Percentiles rank a stretch among this genome's conserved stretches.
Conservation (phyloP, 2,113 vertebrate genomes). For the Vulpes ferrilata region DNA sequence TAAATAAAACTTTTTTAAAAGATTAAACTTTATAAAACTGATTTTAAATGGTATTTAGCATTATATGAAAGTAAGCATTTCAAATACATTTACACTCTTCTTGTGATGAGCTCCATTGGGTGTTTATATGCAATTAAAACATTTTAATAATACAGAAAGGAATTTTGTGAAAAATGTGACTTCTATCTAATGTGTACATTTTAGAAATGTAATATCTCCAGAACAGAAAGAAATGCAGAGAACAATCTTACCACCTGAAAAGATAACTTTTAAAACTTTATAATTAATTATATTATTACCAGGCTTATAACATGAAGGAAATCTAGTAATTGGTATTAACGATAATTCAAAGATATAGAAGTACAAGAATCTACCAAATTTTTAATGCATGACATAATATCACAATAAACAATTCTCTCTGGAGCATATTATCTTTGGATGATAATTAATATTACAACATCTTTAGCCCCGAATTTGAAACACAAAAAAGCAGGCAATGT, state of each 20-base stretch:
- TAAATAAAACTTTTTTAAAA: not conserved
- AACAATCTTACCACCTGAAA: not conserved
- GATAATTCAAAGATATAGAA: not conserved
- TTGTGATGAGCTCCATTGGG: not conserved
- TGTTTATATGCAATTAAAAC: not conserved
- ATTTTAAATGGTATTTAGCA: not conserved
- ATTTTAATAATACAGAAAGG: slow-evolving; percentile 21
- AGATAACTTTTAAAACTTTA: slow-evolving; percentile 16
- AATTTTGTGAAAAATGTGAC: not conserved
- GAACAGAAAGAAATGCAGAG: not conserved
- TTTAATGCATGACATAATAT: not conserved
- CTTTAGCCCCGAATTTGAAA: not conserved
- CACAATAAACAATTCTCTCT: not conserved
- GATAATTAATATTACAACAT: not conserved
- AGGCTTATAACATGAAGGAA: not conserved
- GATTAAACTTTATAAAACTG: not conserved
- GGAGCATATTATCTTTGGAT: not conserved
- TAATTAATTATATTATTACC: not conserved
- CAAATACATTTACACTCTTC: not conserved
- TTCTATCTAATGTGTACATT: not conserved
- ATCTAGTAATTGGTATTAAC: not conserved
- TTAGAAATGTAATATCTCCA: not conserved
- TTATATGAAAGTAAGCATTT: not conserved
- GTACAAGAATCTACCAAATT: not conserved
- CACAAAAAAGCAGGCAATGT: not conserved